Evolutionary conservation across 2,797 vertebrate genomes (phyloP).

Genomic region (Ctenosaura bakeri): DNA sequence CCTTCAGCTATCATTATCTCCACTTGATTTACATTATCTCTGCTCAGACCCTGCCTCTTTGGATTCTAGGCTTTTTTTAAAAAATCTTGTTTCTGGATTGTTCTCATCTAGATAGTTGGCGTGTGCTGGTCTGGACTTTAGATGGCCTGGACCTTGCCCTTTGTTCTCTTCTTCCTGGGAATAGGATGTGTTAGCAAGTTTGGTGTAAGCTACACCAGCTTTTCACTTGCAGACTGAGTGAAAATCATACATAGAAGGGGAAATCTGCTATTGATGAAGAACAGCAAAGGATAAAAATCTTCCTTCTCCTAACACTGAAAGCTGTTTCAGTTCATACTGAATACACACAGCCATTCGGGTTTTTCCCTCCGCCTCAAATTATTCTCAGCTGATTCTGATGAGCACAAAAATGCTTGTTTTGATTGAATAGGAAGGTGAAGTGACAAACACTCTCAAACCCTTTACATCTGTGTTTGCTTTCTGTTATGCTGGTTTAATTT

Average conservation of each 20-base stretch:
- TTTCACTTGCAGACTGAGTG: not conserved
- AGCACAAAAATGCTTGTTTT: not conserved
- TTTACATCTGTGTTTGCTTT: not conserved
- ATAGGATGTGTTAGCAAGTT: not conserved
- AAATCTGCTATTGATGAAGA: not conserved
- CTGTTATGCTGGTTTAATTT: slow-evolving; percentile 4
- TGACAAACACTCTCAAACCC: not conserved
- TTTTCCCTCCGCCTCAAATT: not conserved
- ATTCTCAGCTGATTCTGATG: not conserved
- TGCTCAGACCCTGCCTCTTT: not conserved
- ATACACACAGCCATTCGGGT: too few species aligned
- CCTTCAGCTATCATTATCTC: not conserved
- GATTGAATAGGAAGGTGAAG: not conserved
- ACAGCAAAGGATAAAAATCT: not conserved
- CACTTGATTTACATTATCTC: too few species aligned
- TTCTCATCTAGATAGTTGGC: not conserved
- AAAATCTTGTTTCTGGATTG: not conserved
- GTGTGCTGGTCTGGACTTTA: not conserved
- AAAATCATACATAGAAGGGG: not conserved
- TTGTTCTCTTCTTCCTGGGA: not conserved
- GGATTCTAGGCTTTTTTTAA: not conserved
- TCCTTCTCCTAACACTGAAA: too few species aligned
- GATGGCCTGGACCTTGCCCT: not conserved
- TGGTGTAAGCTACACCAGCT: not conserved
- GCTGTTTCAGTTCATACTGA: too few species aligned